Base-by-base conservation (phyloP, 2,888 invertebrate species). In the Leptodirus hochenwartii region DNA sequence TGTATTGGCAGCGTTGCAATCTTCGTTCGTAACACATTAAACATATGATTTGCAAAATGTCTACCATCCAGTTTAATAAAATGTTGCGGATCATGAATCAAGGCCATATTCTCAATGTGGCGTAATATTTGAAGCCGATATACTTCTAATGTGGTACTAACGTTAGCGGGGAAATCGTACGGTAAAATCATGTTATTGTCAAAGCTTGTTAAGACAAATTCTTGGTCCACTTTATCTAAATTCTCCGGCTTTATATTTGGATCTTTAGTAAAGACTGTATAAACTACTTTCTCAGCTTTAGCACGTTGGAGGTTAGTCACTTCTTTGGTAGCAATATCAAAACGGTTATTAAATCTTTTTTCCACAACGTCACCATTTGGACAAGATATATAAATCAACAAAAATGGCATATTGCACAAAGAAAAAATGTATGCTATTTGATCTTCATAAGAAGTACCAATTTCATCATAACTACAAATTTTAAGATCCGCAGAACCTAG, bases 51-150 rank as follows among this genome's bases (percentile, higher is more conserved):
- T 11, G 51, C 39, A 14, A 60, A 46, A 20, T 53, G 50, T 17
- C 70, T 54, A 2, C 64, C 70, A 47, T 73, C 70, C 25, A 73
- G 43, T 49, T 63, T 64, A 15, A 73, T 53, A 22, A 67, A 53
- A 43, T 53, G 50, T 40, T 65, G 61, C 2, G 66, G 62, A 42
- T 67, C 53, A 43, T 61, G 64, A 12, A 57, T 49, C 30, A 63
- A 46, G 20, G 70, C 44, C 45, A 61, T 55, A 22, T 56, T 54
- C 41, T 69, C 61, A 22, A 72, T 51, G 33, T 47, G 50, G 5
- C 61, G 52, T 17, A 56, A 43, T 3, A 62, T 52, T 28, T 53
- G 44, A 9, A 48, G 43, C 41, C 56, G 58, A 35, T 61, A 70
- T 36, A 58, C 53, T 41, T 65, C 61, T 28, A 68, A 45, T 41